A percentile compares a stretch with the other conserved stretches of the same genome.
Evolutionary conservation across 2,888 invertebrate genomes (phyloP).

Genomic region (Galerucella nymphaeae): DNA sequence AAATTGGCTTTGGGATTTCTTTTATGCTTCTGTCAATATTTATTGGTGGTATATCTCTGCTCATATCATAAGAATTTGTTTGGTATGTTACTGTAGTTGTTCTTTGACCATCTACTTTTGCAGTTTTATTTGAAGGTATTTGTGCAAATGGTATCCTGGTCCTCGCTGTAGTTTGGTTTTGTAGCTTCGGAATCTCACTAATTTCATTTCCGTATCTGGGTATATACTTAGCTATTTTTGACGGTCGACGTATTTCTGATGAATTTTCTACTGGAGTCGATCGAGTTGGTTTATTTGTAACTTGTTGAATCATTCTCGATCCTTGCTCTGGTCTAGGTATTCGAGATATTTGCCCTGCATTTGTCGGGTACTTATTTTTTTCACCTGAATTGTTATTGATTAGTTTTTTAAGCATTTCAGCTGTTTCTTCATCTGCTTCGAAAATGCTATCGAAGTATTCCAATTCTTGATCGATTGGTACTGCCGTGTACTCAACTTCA

Average conservation of each 20-base stretch:
- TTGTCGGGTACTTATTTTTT: neutral
- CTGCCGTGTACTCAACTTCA: neutral
- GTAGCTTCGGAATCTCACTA: neutral
- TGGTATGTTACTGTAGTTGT: neutral
- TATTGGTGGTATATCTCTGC: neutral
- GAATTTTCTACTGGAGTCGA: neutral
- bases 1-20: neutral
- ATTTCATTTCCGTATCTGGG: neutral
- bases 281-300: neutral
- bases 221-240: neutral
- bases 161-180: neutral
- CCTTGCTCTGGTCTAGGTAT: neutral
- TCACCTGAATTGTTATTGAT: neutral
- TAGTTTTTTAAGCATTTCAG: neutral
- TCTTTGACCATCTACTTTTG: neutral
- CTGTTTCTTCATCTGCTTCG: neutral
- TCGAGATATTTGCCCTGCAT: neutral
- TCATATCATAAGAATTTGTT: neutral
- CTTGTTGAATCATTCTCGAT: neutral
- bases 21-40: neutral
- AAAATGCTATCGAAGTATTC: neutral
- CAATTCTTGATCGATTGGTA: neutral
- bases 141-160: neutral
- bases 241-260: neutral
- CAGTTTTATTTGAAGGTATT: neutral